Base-by-base conservation (phyloP, 2,888 invertebrate species). In the Keiferia lycopersicella region DNA sequence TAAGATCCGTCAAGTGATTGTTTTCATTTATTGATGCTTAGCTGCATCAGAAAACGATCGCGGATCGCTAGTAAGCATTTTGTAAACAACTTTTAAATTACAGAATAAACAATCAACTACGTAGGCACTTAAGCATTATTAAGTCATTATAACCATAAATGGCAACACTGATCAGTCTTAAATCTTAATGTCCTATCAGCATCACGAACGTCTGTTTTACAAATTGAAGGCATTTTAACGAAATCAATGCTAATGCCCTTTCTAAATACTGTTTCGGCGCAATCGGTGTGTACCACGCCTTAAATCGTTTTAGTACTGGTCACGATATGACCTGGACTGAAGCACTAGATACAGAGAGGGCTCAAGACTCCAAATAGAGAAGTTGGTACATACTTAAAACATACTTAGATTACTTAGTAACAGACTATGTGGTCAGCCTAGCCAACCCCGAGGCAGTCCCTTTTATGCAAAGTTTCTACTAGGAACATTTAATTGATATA, bases 221-320 rank as follows among this genome's bases (percentile, higher is more conserved):
- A 56, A 56, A 56, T 56, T 56, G 56, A 56, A 30, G 56, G 16
- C 12, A 30, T 56, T 34, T 14, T 2, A 38, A 38, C 18, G 16
- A 18, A 51, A 30, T 30, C 30, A 56, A 26, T 8, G 39, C n/a
- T 22, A 45, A 60, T 60, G 60, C 18, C 45, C 45, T 60, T 45
- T 60, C 60, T 22, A 60, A 60, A 41, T 45, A 38, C 20, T 12
- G 18, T 30, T 20, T 22, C 26, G 16, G 7, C 63, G 41, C 60
- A 60, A 66, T 68, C 66, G 48, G 39, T 70, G 68, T 66, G 64
- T 22, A 50, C 56, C 67, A 65, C 71, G 68, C 72, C 71, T 68
- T 61, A 66, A 56, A 18, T 48, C 34, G 56, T 22, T 62, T 51
- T 56, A 57, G 63, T 22, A 53, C 61, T 30, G 63, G 67, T 67